Conservation (phyloP, 2,888 invertebrate genomes). For the Gortyna flavago region DNA sequence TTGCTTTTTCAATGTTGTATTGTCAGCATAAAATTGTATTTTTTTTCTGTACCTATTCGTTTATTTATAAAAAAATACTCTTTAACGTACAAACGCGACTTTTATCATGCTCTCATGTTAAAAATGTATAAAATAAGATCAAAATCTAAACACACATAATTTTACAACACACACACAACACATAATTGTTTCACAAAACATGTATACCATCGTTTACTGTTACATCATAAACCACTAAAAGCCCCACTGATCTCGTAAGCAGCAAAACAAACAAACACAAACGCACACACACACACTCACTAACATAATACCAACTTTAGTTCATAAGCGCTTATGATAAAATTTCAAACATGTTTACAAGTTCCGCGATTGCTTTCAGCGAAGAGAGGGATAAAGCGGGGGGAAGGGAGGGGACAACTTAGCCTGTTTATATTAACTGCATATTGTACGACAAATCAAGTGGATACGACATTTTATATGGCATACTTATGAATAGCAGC, state of each 20-base stretch:
- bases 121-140: too few species aligned
- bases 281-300: conserved; percentile 20
- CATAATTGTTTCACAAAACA: background rate
- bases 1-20: background rate
- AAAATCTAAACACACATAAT: background rate
- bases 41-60: too few species aligned
- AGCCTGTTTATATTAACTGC: conserved; percentile 61
- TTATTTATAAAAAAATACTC: too few species aligned
- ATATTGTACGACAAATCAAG: conserved; percentile 63
- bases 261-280: conserved; percentile 16
- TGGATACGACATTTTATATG: conserved; percentile 47
- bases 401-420: conserved; percentile 33
- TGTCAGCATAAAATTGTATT: too few species aligned
- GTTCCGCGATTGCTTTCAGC: conserved; percentile 48
- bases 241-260: conserved; percentile 26
- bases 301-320: conserved; percentile 45
- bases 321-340: conserved; percentile 60
- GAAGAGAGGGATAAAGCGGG: conserved; percentile 15
- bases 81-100: background rate
- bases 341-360: conserved; percentile 60
- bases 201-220: background rate
- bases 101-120: too few species aligned
- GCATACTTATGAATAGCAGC: conserved; percentile 26
- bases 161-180: background rate
- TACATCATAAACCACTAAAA: background rate